Conservation (phyloP, 2,113 vertebrate species). For the Macquaria australasica region DNA sequence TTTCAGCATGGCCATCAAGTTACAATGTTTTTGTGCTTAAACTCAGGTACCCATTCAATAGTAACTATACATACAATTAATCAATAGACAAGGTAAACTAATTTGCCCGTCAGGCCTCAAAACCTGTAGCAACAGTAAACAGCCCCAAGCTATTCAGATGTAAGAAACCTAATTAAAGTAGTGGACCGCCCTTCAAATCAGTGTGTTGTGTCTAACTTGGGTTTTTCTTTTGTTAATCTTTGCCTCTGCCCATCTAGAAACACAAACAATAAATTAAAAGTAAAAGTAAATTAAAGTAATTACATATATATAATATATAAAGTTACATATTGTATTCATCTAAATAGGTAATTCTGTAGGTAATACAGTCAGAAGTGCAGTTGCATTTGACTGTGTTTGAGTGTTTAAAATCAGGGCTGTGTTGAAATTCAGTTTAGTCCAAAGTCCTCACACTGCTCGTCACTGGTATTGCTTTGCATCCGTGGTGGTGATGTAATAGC, state of each 20-base stretch:
- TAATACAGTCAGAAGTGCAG: neutral
- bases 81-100: conserved; percentile 12
- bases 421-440: conserved; percentile 45
- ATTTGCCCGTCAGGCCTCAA: conserved; percentile 2
- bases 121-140: conserved; percentile 16
- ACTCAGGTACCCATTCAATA: neutral
- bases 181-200: neutral
- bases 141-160: neutral
- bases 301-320: neutral
- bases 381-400: neutral
- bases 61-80: neutral
- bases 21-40: neutral
- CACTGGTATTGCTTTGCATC: conserved; percentile 18
- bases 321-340: neutral
- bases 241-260: neutral
- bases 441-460: conserved; percentile 62
- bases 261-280: neutral
- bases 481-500: conserved; percentile 53
- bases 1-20: neutral
- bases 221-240: conserved; percentile 3
- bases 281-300: conserved; percentile 1
- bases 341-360: neutral
- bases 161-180: neutral
- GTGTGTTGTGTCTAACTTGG: neutral
- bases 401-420: neutral